Evolutionary conservation across 2,888 invertebrate genomes (phyloP).

Genomic region (Mimas tiliae): DNA sequence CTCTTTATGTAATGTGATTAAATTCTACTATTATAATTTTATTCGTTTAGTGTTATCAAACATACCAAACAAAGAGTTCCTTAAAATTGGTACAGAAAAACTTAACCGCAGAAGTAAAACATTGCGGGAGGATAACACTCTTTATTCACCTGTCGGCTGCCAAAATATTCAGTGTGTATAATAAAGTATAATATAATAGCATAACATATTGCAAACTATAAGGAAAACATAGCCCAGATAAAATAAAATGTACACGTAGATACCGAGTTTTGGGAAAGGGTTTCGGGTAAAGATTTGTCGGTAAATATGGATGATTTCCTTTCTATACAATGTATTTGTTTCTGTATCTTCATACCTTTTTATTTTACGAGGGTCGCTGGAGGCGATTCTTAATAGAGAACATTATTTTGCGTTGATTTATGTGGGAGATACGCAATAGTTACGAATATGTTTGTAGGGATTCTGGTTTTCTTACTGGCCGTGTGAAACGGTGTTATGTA

Average conservation of each 20-base stretch:
- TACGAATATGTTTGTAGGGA: neutral
- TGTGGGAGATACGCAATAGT: neutral
- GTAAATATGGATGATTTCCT: conserved; percentile 13
- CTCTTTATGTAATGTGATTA: no score
- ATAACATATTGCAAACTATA: conserved; percentile 42
- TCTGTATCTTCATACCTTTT: neutral
- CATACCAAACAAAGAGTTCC: no score
- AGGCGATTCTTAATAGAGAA: conserved; percentile 1
- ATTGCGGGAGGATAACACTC: no score
- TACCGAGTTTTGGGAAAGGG: conserved; percentile 15
- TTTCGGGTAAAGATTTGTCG: conserved; percentile 15
- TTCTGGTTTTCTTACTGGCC: neutral
- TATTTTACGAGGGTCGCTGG: neutral
- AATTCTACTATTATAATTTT: no score
- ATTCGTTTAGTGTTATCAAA: no score
- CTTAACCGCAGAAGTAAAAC: no score
- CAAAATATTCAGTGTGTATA: neutral
- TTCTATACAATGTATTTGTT: conserved; percentile 1
- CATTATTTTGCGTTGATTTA: conserved; percentile 6
- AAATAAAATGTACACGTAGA: conserved; percentile 18
- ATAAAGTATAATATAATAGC: conserved; percentile 45
- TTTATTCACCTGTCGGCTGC: no score
- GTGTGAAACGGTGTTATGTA: no score
- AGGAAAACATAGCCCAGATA: conserved; percentile 40
- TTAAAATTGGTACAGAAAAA: no score